Evolutionary conservation across 2,113 vertebrate genomes (phyloP).

Genomic region (Ivindomyrus marchei): DNA sequence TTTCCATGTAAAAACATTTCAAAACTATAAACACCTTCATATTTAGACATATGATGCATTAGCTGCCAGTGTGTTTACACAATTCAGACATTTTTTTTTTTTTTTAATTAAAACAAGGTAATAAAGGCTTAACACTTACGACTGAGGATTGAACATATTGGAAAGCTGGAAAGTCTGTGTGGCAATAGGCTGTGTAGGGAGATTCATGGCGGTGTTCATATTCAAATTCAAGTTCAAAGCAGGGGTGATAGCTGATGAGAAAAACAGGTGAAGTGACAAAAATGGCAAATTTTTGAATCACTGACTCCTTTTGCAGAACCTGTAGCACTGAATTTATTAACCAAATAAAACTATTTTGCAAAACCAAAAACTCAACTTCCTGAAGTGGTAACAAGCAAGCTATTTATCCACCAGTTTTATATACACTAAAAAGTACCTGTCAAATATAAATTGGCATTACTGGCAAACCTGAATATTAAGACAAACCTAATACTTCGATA

Average conservation of each 20-base stretch:
- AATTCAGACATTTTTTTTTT: not conserved
- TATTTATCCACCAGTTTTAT: not conserved
- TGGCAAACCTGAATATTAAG: not conserved
- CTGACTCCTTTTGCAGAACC: not conserved
- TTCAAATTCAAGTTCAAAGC: conserved; percentile 38
- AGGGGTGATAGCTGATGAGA: conserved; percentile 41
- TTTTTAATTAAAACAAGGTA: not conserved
- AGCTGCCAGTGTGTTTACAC: not conserved
- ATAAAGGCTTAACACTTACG: conserved; percentile 64
- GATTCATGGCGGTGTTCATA: conserved; percentile 61
- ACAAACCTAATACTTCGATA: not conserved
- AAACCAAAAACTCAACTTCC: not conserved
- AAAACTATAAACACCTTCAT: not conserved
- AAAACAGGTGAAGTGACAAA: conserved; percentile 12
- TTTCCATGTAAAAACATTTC: not conserved
- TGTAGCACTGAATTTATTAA: not conserved
- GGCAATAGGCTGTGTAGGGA: conserved; percentile 84
- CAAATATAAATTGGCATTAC: not conserved
- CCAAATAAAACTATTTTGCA: not conserved
- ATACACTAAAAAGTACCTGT: not conserved
- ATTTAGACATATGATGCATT: not conserved
- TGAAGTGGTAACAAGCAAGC: not conserved
- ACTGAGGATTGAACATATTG: conserved; percentile 97
- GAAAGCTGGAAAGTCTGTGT: conserved; percentile 98
- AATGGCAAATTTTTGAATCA: not conserved